Base-by-base conservation (phyloP, 2,113 vertebrate genomes). In the Mystacornis crossleyi region DNA sequence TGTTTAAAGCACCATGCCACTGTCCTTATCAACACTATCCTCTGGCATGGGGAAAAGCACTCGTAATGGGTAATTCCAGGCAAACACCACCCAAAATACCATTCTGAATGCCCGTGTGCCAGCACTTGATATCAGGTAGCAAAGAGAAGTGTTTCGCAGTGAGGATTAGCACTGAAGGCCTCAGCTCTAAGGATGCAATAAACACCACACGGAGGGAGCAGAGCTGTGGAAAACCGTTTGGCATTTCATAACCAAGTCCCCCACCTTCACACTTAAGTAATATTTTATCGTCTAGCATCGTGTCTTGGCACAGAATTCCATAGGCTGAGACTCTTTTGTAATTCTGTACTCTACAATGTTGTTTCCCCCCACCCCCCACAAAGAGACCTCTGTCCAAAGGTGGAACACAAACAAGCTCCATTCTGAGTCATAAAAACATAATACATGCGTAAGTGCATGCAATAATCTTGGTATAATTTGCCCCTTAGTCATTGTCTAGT, bases 401-500 rank as follows among this genome's bases (percentile, higher is more conserved):
- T 93, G 64, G 93, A 97, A 96, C 90, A 96, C 97, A 98, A 98
- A 98, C 97, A 98, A 96, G 95, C 88, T 89, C 85, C 78, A 47
- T 81, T 87, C 74, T 98, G 98, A 99, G 91, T 98, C 98, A 98
- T 67, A 92, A 73, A 90, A 97, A 94, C 91, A 97, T 96, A 96
- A 95, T 81, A 98, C 96, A 98, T 95, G 98, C 94, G 97, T 97
- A 98, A 97, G 97, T 97, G 96, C 97, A 96, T 93, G 97, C 96
- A 98, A 97, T 98, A 97, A 98, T 97, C 97, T 97, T 97, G 90
- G 93, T 97, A 97, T 97, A 98, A 98, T 98, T 98, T 98, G 96
- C 98, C 97, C 97, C 97, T 98, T 96, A 98, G 98, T 98, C 98
- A 98, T 98, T 98, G 98, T 99, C 98, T 97, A 96, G 97, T 98